phyloP scores from a whole-genome alignment of 2,797 vertebrate species.

The Vireo griseus region DNA sequence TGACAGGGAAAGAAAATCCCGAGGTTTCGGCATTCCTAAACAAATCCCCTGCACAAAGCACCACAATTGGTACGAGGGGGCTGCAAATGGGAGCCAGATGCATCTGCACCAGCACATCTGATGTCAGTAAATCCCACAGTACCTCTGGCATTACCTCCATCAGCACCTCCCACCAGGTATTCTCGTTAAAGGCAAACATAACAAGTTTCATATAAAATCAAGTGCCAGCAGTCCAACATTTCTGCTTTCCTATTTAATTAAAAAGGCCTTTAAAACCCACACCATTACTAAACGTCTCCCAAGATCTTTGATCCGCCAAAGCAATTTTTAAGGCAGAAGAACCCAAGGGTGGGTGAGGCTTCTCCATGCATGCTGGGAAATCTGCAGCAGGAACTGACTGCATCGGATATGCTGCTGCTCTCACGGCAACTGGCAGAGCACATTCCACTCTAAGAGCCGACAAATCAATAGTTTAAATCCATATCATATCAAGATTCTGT shows the following conservation, averaged over 20 bases:
- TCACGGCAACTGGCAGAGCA: not conserved
- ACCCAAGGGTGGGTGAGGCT: not conserved
- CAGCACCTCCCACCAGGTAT: not conserved
- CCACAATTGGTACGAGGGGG: accelerated
- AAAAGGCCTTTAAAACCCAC: not conserved
- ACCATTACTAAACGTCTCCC: accelerated
- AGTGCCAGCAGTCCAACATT: not conserved
- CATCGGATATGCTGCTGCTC: not conserved
- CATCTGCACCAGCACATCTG: not conserved
- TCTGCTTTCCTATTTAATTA: not conserved
- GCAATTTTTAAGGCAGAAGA: not conserved
- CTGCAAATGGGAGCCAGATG: not conserved
- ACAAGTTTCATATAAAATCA: not conserved
- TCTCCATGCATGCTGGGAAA: slow-evolving; percentile 19
- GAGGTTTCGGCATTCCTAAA: not conserved
- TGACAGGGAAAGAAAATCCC: not conserved
- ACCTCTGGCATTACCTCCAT: not conserved
- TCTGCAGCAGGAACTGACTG: slow-evolving; percentile 17
- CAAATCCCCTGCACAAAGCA: not conserved
- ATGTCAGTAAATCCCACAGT: not conserved
- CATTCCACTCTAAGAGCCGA: accelerated
- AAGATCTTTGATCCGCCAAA: not conserved
- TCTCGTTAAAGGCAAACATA: not conserved
- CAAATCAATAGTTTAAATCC: not conserved
- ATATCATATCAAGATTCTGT: accelerated